Percentiles rank a stretch among this genome's conserved stretches.
Conservation (phyloP, 2,888 invertebrate species). For the Scaptomyza parva region DNA sequence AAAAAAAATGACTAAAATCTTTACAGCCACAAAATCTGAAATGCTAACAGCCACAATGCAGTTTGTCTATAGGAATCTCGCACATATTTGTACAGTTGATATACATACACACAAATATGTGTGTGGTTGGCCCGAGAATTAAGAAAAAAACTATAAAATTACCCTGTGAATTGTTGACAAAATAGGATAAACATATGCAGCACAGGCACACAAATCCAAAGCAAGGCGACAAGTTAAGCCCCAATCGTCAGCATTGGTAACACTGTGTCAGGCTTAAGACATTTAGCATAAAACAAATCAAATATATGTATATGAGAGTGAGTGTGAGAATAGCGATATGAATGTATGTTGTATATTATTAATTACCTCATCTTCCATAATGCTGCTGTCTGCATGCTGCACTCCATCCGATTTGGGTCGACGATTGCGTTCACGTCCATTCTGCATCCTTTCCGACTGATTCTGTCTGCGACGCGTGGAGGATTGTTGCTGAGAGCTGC, state of each 20-base stretch:
- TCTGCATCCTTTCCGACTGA: conserved; percentile 76
- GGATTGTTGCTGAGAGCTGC: conserved; percentile 76
- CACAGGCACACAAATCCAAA: conserved; percentile 52
- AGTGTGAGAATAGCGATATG: conserved; percentile 32
- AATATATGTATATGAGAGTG: conserved; percentile 37
- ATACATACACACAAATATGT: no score
- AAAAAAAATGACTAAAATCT: conserved; percentile 23
- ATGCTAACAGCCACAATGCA: conserved; percentile 52
- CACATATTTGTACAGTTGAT: conserved; percentile 65
- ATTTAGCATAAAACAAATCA: conserved; percentile 49
- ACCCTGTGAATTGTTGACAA: conserved; percentile 65
- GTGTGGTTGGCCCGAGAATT: conserved; percentile 20
- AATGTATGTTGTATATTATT: neutral
- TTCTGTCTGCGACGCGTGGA: conserved; percentile 79
- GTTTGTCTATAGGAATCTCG: conserved; percentile 31
- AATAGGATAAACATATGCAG: conserved; percentile 23
- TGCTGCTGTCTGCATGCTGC: conserved; percentile 84
- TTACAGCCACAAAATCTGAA: conserved; percentile 50
- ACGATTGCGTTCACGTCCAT: conserved; percentile 82
- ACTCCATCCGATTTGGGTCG: conserved; percentile 83
- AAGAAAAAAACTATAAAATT: conserved; percentile 79
- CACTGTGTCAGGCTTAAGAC: conserved; percentile 25
- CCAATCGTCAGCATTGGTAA: conserved; percentile 31
- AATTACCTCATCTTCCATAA: conserved; percentile 84
- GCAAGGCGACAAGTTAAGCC: conserved; percentile 42